Evolutionary conservation across 2,888 invertebrate species (phyloP).

Genomic region (Xestia ashworthii): DNA sequence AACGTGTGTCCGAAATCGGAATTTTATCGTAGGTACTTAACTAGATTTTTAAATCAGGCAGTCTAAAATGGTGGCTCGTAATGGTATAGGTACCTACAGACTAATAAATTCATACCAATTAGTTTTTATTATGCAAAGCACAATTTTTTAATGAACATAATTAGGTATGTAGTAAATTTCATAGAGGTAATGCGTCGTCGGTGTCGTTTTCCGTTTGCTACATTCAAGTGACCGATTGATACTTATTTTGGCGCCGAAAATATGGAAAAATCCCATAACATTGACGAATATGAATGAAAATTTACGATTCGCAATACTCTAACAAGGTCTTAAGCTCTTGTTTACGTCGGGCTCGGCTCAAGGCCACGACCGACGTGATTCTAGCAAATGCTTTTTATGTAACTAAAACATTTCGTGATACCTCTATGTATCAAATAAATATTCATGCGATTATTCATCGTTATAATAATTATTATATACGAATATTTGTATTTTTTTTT

Average conservation of each 20-base stretch:
- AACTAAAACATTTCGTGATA: conserved; percentile 67
- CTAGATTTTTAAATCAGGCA: conserved; percentile 9
- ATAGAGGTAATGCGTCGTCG: neutral
- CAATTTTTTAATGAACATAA: neutral
- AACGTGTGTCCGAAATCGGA: conserved; percentile 28
- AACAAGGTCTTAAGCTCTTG: conserved; percentile 55
- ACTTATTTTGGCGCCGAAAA: neutral
- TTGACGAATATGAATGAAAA: conserved; percentile 53
- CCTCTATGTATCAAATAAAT: conserved; percentile 35
- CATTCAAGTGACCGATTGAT: neutral
- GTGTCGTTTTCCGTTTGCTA: neutral
- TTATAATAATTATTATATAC: conserved; percentile 12
- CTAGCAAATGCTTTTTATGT: conserved; percentile 73
- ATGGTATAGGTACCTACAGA: neutral
- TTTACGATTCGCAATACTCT: conserved; percentile 46
- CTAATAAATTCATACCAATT: conserved; percentile 12
- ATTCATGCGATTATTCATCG: conserved; percentile 38
- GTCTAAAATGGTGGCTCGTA: neutral
- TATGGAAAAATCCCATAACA: conserved; percentile 25
- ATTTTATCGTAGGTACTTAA: neutral
- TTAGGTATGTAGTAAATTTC: too few species aligned
- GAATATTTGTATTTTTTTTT: too few species aligned
- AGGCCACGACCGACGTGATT: conserved; percentile 81
- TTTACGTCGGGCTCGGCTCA: conserved; percentile 76
- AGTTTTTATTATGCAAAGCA: neutral